These are phyloP conservation scores for Agrotis puta DNA, from an alignment of 2,888 invertebrate genomes.

Conservation along the genomic window DNA sequence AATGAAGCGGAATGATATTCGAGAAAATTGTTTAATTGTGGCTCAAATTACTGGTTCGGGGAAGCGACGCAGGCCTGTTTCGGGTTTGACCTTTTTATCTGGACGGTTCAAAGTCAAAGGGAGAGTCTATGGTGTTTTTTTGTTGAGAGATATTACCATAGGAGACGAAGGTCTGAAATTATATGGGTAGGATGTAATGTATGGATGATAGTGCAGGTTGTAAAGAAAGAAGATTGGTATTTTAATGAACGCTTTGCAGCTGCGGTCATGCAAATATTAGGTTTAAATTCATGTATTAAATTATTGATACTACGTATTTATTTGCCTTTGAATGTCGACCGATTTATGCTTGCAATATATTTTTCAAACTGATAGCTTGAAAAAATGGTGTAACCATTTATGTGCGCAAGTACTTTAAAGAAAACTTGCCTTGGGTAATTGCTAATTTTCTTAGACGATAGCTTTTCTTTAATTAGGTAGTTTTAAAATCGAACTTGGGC, in stretches of 20 bases:
- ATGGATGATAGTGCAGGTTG: constrained; percentile 11
- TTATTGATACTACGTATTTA: neutral
- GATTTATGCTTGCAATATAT: too few species aligned
- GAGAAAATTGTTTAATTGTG: constrained; percentile 90
- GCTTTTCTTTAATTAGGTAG: neutral
- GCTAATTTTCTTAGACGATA: neutral
- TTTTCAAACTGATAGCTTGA: too few species aligned
- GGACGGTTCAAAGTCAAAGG: constrained; percentile 63
- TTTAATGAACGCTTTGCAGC: neutral
- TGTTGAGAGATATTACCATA: constrained; percentile 54
- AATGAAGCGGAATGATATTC: constrained; percentile 88
- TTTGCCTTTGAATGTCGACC: too few species aligned
- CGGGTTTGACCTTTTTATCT: constrained; percentile 76
- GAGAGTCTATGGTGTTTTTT: constrained; percentile 54
- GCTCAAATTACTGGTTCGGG: constrained; percentile 85
- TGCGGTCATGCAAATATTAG: constrained; percentile 5
- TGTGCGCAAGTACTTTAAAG: too few species aligned
- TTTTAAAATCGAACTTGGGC: constrained; percentile 15
- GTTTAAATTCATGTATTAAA: neutral
- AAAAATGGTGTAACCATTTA: too few species aligned
- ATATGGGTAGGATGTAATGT: constrained; percentile 29
- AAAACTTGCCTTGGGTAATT: too few species aligned
- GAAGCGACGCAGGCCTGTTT: constrained; percentile 77
- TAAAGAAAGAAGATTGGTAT: constrained; percentile 7
- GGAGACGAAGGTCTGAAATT: constrained; percentile 25